A percentile compares a stretch with the other conserved stretches of the same genome.
These are phyloP conservation scores for Dasypus novemcinctus DNA, from an alignment of 2,113 vertebrate genomes.

Conservation along the genomic window DNA sequence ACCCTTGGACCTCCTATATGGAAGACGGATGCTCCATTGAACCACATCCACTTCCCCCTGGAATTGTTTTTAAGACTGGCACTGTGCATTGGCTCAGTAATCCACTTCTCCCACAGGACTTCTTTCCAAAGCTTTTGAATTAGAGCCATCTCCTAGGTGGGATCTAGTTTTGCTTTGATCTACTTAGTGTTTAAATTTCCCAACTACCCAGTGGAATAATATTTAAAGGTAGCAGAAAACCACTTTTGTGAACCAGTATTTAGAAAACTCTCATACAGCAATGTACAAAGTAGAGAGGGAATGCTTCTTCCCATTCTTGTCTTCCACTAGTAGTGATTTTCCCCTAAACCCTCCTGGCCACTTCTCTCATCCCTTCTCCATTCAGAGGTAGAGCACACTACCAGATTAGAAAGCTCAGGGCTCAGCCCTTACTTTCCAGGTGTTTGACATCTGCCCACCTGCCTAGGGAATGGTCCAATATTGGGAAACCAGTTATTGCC, in stretches of 20 bases:
- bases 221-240: constrained; percentile 49
- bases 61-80: neutral
- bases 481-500: neutral
- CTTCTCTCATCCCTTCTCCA: neutral
- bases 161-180: constrained; percentile 48
- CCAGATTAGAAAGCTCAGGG: neutral
- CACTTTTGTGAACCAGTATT: neutral
- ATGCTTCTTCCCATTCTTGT: neutral
- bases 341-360: neutral
- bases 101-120: constrained; percentile 4
- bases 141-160: neutral
- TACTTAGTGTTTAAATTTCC: constrained; percentile 50
- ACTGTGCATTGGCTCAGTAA: neutral
- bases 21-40: too few relatives aligned
- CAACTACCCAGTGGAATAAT: constrained; percentile 30
- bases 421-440: neutral
- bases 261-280: constrained; percentile 26
- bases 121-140: neutral
- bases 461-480: neutral
- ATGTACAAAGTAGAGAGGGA: neutral
- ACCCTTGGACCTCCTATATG: too few relatives aligned
- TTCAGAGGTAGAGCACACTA: neutral
- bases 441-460: neutral
- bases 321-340: neutral
- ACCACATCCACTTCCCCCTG: too few relatives aligned